A percentile compares a stretch with the other conserved stretches of the same genome.
Evolutionary conservation across 2,113 vertebrate genomes (phyloP).

Genomic region (Azemiops feae): DNA sequence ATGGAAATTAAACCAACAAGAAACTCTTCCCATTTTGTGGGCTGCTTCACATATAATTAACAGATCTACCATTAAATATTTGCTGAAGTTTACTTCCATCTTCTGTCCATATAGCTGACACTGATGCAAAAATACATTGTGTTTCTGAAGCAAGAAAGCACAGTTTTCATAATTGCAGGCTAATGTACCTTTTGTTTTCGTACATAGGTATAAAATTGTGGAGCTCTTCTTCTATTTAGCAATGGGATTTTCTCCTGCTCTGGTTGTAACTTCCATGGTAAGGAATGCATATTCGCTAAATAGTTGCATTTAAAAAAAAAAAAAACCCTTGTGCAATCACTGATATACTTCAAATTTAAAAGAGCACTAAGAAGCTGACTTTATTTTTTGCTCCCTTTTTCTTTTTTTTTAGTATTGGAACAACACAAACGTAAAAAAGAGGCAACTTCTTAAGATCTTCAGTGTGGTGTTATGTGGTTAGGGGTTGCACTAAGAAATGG

Average conservation of each 20-base stretch:
- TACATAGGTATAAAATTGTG: constrained; percentile 90
- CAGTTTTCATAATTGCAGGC: not conserved
- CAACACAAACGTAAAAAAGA: not conserved
- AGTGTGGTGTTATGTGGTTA: not conserved
- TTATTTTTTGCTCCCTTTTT: not conserved
- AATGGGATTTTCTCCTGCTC: constrained; percentile 96
- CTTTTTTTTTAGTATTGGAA: not conserved
- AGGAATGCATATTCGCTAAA: constrained; percentile 48
- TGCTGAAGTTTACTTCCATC: not conserved
- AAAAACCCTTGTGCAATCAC: not conserved
- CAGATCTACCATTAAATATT: not conserved
- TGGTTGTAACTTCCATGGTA: constrained; percentile 97
- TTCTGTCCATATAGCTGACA: not conserved
- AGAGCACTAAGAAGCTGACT: not conserved
- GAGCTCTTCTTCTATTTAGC: constrained; percentile 96
- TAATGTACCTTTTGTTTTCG: constrained; percentile 19
- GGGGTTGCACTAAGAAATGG: not conserved
- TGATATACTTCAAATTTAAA: not conserved
- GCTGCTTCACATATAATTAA: not conserved
- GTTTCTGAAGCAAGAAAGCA: not conserved
- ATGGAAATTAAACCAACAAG: not conserved
- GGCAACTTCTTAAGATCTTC: not conserved
- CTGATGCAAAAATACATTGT: not conserved
- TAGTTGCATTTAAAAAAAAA: not conserved
- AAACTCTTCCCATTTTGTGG: not conserved